phyloP scores from a whole-genome alignment of 2,113 vertebrate genomes.

The Hepsetus odoe region DNA sequence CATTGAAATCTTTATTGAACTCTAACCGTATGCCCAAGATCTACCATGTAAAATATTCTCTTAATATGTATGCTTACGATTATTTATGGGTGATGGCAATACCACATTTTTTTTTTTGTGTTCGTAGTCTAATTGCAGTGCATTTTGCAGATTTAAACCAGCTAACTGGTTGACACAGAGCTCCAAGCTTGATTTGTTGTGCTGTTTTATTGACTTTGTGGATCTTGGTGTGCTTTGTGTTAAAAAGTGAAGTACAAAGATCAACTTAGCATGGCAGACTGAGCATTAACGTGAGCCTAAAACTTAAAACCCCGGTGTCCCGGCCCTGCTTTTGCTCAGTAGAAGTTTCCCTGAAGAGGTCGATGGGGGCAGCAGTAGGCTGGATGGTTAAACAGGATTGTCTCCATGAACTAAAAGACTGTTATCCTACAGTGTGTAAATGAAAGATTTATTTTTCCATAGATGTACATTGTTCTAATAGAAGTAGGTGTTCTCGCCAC shows the following conservation, averaged over 20 bases:
- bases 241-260: background rate
- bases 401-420: constrained; percentile 12
- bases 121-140: background rate
- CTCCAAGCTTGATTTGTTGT: background rate
- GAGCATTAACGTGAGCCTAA: background rate
- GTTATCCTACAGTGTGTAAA: constrained; percentile 30
- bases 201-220: background rate
- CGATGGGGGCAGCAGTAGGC: background rate
- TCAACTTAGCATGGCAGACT: background rate
- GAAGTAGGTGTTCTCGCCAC: constrained; percentile 1
- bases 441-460: constrained; percentile 39
- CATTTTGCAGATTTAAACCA: background rate
- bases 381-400: background rate
- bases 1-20: constrained; percentile 11
- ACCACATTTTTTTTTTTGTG: background rate
- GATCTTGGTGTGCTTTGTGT: background rate
- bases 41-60: background rate
- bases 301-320: background rate
- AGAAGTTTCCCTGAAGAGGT: background rate
- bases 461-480: constrained; percentile 15
- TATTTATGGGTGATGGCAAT: constrained; percentile 12
- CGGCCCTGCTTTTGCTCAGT: constrained; percentile 16
- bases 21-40: background rate
- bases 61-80: background rate
- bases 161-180: background rate